Conservation (phyloP, 2,888 invertebrate genomes). For the Mechanitis mazaeus region DNA sequence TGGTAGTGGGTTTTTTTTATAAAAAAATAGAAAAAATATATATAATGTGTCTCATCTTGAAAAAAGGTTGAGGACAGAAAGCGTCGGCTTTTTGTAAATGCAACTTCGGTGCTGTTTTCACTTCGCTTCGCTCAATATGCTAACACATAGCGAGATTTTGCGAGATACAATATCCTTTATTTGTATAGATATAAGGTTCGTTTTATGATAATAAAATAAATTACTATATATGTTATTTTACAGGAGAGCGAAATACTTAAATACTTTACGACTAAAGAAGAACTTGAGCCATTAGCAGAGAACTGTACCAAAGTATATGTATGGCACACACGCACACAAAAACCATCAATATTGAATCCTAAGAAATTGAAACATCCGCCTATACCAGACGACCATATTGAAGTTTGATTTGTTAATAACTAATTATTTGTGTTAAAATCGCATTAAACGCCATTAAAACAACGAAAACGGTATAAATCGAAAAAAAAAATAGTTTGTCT, state of each 20-base stretch:
- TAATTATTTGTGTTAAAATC: conserved; percentile 8
- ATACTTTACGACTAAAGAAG: conserved; percentile 81
- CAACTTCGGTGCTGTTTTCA: too few species aligned
- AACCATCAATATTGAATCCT: conserved; percentile 82
- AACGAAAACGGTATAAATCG: conserved; percentile 5
- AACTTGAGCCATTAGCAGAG: conserved; percentile 94
- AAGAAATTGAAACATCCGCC: conserved; percentile 77
- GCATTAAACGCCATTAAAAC: conserved; percentile 8
- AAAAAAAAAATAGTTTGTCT: background rate
- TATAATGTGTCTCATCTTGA: too few species aligned
- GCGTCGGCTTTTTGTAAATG: too few species aligned
- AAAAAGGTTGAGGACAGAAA: too few species aligned
- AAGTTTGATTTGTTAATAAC: conserved; percentile 48
- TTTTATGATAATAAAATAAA: background rate
- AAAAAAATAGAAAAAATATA: too few species aligned
- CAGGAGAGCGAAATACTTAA: conserved; percentile 88
- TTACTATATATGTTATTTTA: conserved; percentile 31
- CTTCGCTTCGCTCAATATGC: too few species aligned
- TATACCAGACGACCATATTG: conserved; percentile 59
- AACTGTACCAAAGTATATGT: conserved; percentile 96
- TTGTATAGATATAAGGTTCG: background rate
- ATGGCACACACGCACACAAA: conserved; percentile 98
- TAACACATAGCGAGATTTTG: too few species aligned
- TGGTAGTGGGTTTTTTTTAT: too few species aligned
- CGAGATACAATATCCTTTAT: too few species aligned